phyloP scores from a whole-genome alignment of 1,140 invertebrate genomes.

The Lamellibrachia luymesi region DNA sequence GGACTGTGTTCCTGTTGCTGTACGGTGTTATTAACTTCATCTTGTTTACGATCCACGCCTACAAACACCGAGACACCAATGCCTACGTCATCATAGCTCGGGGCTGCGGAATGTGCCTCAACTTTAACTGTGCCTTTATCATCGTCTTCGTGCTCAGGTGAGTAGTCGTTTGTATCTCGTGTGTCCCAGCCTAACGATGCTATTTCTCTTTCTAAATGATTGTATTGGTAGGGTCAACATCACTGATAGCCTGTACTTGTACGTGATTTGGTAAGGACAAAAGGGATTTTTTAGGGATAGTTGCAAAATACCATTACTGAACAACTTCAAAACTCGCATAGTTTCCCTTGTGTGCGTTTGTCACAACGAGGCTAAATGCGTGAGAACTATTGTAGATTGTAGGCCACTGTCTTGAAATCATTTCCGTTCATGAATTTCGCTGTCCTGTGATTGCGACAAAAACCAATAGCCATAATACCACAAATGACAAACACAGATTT shows the following conservation, averaged over 20 bases:
- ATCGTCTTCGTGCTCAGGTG: constrained; percentile 84
- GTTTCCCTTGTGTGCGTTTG: too few relatives aligned
- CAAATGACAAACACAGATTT: too few relatives aligned
- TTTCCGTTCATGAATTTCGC: too few relatives aligned
- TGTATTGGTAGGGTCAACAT: not conserved
- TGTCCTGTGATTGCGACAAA: too few relatives aligned
- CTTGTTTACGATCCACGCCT: constrained; percentile 73
- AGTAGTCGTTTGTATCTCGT: constrained; percentile 75
- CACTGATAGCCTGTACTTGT: not conserved
- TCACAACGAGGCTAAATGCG: too few relatives aligned
- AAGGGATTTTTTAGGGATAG: too few relatives aligned
- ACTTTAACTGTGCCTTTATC: constrained; percentile 88
- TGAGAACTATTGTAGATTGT: too few relatives aligned
- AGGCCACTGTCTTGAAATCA: too few relatives aligned
- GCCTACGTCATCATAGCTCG: constrained; percentile 78
- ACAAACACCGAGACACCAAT: constrained; percentile 71
- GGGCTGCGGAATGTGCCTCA: constrained; percentile 80
- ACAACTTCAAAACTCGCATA: too few relatives aligned
- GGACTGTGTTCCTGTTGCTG: constrained; percentile 71
- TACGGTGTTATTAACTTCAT: constrained; percentile 74
- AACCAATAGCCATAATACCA: too few relatives aligned
- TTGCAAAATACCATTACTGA: too few relatives aligned
- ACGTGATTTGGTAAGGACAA: constrained; percentile 46
- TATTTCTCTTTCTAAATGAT: not conserved
- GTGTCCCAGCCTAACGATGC: not conserved